These are phyloP conservation scores for Malurus alboscapulatus DNA, from an alignment of 2,113 vertebrate species.

Conservation along the genomic window DNA sequence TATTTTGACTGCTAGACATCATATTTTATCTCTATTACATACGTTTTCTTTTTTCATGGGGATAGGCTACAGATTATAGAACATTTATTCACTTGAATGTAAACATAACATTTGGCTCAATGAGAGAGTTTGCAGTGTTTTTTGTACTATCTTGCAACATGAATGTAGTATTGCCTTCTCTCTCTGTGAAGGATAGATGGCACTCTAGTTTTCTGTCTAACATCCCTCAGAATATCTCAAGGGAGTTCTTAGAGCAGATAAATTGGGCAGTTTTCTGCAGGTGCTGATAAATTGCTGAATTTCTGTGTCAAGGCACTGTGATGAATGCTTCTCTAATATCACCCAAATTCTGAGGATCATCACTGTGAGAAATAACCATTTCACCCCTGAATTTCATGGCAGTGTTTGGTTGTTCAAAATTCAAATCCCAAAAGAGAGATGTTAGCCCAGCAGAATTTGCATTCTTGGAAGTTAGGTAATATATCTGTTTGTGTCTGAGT, in stretches of 20 bases:
- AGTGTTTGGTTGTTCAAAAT: neutral
- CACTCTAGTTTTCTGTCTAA: neutral
- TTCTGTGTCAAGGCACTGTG: neutral
- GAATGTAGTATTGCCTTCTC: neutral
- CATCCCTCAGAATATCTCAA: neutral
- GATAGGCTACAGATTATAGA: neutral
- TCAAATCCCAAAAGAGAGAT: neutral
- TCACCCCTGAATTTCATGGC: neutral
- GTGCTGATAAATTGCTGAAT: neutral
- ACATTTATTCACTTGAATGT: neutral
- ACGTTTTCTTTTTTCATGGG: neutral
- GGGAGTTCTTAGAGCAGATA: neutral
- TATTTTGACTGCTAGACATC: neutral
- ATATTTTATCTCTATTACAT: neutral
- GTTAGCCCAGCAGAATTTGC: neutral
- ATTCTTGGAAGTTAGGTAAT: neutral
- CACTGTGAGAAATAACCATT: fast-evolving
- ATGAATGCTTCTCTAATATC: neutral
- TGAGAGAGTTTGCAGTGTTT: neutral
- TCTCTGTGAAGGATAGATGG: neutral
- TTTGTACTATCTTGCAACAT: neutral
- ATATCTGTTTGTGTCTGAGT: neutral
- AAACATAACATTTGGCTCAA: neutral
- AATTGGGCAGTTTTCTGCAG: neutral
- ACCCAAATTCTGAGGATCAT: neutral